phyloP scores from a whole-genome alignment of 2,113 vertebrate species.

The Etheostoma cragini region DNA sequence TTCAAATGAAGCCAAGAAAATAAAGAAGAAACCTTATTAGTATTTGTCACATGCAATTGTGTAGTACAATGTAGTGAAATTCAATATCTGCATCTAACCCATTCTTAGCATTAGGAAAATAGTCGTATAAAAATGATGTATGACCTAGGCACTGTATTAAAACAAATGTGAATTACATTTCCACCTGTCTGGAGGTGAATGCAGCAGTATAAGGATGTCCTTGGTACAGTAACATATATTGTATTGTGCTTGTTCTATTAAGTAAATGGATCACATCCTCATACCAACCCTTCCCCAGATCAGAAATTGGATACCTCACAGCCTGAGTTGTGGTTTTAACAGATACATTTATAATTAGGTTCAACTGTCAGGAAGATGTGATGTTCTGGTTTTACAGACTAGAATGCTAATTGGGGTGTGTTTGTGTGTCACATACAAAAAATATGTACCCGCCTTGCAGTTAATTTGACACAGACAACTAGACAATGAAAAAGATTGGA shows the following conservation, averaged over 20 bases:
- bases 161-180: neutral
- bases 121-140: neutral
- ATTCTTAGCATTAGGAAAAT: neutral
- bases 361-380: neutral
- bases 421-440: neutral
- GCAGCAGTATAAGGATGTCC: too few species aligned
- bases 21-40: too few species aligned
- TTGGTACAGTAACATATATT: neutral
- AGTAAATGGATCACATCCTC: conserved; percentile 35
- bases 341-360: neutral
- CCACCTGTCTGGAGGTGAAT: neutral
- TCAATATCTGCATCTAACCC: too few species aligned
- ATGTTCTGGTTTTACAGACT: rapidly evolving
- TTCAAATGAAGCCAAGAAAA: neutral
- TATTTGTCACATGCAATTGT: too few species aligned
- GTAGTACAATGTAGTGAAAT: too few species aligned
- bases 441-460: neutral
- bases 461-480: neutral
- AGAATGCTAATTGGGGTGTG: neutral
- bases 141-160: neutral
- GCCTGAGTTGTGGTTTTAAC: neutral
- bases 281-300: conserved; percentile 31
- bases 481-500: neutral
- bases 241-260: neutral
- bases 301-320: neutral